These are phyloP conservation scores for Gila robusta DNA, from an alignment of 2,797 vertebrate species.

Conservation along the genomic window DNA sequence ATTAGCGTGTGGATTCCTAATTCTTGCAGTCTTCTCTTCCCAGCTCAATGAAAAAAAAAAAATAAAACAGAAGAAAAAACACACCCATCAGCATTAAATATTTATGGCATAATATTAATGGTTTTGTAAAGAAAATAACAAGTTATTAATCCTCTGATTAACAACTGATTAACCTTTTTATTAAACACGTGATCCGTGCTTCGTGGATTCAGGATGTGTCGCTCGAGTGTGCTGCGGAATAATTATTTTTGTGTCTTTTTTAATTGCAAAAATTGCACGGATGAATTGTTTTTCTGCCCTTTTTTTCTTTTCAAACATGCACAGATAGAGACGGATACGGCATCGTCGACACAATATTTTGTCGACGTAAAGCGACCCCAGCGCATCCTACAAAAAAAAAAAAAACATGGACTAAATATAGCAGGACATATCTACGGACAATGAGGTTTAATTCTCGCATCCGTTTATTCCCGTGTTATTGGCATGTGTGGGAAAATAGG, in stretches of 20 bases:
- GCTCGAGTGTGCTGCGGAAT: slow-evolving; percentile 81
- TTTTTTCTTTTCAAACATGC: slow-evolving; percentile 56
- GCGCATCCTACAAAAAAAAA: slow-evolving; percentile 57
- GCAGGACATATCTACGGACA: slow-evolving; percentile 79
- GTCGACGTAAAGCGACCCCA: slow-evolving; percentile 67
- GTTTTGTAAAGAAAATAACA: slow-evolving; percentile 87
- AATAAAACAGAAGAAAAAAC: slow-evolving; percentile 68
- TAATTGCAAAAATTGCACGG: slow-evolving; percentile 84
- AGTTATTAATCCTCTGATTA: slow-evolving; percentile 88
- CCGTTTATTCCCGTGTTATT: slow-evolving; percentile 79
- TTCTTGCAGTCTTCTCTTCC: slow-evolving; percentile 67
- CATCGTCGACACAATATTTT: slow-evolving; percentile 68
- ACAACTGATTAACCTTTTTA: slow-evolving; percentile 89
- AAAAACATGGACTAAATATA: slow-evolving; percentile 74
- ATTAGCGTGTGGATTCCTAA: slow-evolving; percentile 82
- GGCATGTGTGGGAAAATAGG: slow-evolving; percentile 73
- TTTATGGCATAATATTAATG: slow-evolving; percentile 87
- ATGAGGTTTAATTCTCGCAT: slow-evolving; percentile 83
- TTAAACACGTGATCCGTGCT: slow-evolving; percentile 85
- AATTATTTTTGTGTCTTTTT: slow-evolving; percentile 87
- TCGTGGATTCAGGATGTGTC: slow-evolving; percentile 82
- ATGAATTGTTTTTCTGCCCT: slow-evolving; percentile 73
- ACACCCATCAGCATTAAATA: slow-evolving; percentile 85
- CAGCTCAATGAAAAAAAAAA: slow-evolving; percentile 59
- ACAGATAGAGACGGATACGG: slow-evolving; percentile 52